Evolutionary conservation across 2,797 vertebrate species (phyloP).

Genomic region (Acipenser transmontanus): DNA sequence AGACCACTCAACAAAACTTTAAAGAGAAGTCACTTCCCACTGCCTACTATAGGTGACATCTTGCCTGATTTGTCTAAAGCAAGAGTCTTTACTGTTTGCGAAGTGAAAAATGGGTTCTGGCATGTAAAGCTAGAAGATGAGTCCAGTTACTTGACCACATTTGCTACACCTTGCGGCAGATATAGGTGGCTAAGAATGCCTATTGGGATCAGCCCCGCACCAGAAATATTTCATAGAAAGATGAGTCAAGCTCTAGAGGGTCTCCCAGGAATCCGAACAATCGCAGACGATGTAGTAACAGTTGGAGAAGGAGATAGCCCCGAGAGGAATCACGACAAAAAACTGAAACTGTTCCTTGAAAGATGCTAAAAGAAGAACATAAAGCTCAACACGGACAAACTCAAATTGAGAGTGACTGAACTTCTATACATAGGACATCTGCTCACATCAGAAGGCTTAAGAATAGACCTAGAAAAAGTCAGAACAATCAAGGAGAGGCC

Average conservation of each 20-base stretch:
- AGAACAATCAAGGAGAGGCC: conserved; percentile 11
- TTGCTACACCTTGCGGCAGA: conserved; percentile 17
- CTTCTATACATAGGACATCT: conserved; percentile 18
- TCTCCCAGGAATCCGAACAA: conserved; percentile 17
- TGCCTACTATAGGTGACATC: conserved; percentile 12
- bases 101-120: conserved; percentile 26
- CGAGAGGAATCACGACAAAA: conserved; percentile 10
- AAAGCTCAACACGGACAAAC: conserved; percentile 19
- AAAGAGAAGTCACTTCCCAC: conserved; percentile 12
- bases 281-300: conserved; percentile 20
- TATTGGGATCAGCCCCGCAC: conserved; percentile 7
- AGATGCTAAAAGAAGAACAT: conserved; percentile 16
- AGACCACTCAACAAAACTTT: conserved; percentile 8
- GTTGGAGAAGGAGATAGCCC: conserved; percentile 18
- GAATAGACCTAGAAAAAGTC: conserved; percentile 15
- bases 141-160: conserved; percentile 23
- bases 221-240: conserved; percentile 24
- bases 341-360: conserved; percentile 7
- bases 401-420: conserved; percentile 6
- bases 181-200: conserved; percentile 16
- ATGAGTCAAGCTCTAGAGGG: conserved; percentile 14
- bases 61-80: conserved; percentile 9
- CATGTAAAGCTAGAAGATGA: conserved; percentile 19
- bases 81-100: conserved; percentile 27
- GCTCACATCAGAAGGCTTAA: conserved; percentile 14